Conservation (phyloP, 2,113 vertebrate species). For the Panthera uncia region DNA sequence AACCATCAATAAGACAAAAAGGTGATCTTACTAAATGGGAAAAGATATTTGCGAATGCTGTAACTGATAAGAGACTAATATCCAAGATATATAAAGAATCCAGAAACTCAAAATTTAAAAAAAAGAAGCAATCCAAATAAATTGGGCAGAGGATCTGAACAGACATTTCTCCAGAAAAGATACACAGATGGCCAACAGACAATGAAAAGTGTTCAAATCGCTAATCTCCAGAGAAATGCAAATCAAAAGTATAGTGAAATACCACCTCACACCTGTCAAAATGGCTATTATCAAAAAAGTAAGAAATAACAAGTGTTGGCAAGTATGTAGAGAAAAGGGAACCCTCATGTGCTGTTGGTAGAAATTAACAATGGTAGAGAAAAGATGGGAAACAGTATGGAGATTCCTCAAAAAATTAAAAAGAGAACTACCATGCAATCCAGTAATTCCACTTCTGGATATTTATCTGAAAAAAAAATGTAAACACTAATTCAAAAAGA, state of each 20-base stretch:
- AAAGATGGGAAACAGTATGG: not conserved
- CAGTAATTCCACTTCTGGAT: not conserved
- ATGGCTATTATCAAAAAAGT: not conserved
- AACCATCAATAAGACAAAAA: not conserved
- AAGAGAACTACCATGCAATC: not conserved
- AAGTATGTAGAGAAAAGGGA: not conserved
- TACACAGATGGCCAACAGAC: not conserved
- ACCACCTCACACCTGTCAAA: not conserved
- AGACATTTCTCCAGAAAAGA: not conserved
- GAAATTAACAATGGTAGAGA: not conserved
- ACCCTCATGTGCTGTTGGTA: not conserved
- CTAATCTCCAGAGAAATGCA: not conserved
- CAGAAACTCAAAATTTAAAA: not conserved
- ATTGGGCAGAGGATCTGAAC: not conserved
- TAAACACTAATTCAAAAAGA: not conserved
- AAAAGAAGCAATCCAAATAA: not conserved
- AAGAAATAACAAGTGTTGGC: not conserved
- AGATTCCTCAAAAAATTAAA: not conserved
- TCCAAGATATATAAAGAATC: not conserved
- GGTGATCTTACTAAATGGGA: not conserved
- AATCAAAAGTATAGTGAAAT: not conserved
- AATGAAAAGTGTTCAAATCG: not conserved
- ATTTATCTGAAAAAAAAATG: not conserved
- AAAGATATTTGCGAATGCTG: not conserved
- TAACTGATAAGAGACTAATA: not conserved